Evolutionary conservation across 2,888 invertebrate genomes (phyloP).

Genomic region (Athrips mouffetella): DNA sequence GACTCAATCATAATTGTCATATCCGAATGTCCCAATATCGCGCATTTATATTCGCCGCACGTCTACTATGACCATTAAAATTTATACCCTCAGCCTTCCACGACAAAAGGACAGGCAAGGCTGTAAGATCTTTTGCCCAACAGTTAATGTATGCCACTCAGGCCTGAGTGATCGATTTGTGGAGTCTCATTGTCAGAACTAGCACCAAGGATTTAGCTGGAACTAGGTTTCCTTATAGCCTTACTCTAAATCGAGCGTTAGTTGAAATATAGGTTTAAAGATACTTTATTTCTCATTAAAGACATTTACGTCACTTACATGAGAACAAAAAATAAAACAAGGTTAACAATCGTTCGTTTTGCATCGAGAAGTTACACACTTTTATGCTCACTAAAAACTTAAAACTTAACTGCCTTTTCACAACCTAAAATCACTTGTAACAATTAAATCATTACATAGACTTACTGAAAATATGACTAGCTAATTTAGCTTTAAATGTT

Average conservation of each 20-base stretch:
- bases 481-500: too few species aligned
- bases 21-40: constrained; percentile 13
- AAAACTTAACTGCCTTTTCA: too few species aligned
- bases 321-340: too few species aligned
- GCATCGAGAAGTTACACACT: too few species aligned
- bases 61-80: constrained; percentile 32
- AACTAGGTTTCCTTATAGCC: neutral
- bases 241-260: neutral
- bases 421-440: too few species aligned
- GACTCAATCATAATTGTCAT: constrained; percentile 2
- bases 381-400: too few species aligned
- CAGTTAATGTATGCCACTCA: constrained; percentile 21
- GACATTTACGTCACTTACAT: too few species aligned
- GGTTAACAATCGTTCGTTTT: too few species aligned
- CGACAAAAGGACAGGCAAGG: constrained; percentile 40
- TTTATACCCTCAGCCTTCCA: constrained; percentile 24
- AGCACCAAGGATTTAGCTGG: neutral
- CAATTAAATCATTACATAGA: too few species aligned
- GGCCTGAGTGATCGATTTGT: neutral
- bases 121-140: constrained; percentile 25
- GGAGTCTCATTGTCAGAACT: neutral
- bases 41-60: constrained; percentile 32
- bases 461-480: too few species aligned
- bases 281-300: too few species aligned
- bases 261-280: too few species aligned